Evolutionary conservation across 1,140 invertebrate genomes (phyloP), one percentile per base, ranked within the genome.

Genomic region (Rhagoletis zephyria): DNA sequence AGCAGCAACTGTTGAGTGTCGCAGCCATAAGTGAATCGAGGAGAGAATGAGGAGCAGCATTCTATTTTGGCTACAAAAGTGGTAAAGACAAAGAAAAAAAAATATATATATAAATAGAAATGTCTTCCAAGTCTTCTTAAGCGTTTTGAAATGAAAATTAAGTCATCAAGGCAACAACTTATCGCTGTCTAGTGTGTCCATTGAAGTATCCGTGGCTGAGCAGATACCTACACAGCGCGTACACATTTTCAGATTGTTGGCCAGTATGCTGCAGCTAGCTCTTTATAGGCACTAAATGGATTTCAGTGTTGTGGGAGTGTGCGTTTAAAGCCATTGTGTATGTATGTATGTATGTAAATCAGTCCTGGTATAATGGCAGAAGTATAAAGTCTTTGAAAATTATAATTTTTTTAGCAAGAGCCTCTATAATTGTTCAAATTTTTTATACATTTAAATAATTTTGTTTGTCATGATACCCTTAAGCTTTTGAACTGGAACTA

Each of bases 121-220:
- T 16, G 12, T 59, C 48, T 81, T 30, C 74, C 14, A 19, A 14
- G 74, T 10, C 74, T 81, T n/a, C 48, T 51, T 81, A 40, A 81
- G 74, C 10, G 45, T 63, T 86, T 59, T 87, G 86, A 87, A 45
- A 59, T 86, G 64, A 87, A 87, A 87, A 87, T 87, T 87, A 87
- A 87, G 86, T 87, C 64, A 87, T 87, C 86, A 87, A 65, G 48
- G 48, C 64, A 48, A 70, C 51, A 65, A 67, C 86, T 87, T 59
- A n/a, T 16, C 63, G 86, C 30, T 64, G 59, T 61, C 61, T 42
- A 6, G 64, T 10, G 64, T 87, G 86, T 67, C 86, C 42, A 14
- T 2, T 67, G 42, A 70, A 87, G 63, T 67, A 45, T 3, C 1
- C 51, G 40, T 7, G 16, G 67, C 67, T 4, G 40, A 74, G 67